phyloP scores from a whole-genome alignment of 2,113 vertebrate species.

The Corvus hawaiiensis region DNA sequence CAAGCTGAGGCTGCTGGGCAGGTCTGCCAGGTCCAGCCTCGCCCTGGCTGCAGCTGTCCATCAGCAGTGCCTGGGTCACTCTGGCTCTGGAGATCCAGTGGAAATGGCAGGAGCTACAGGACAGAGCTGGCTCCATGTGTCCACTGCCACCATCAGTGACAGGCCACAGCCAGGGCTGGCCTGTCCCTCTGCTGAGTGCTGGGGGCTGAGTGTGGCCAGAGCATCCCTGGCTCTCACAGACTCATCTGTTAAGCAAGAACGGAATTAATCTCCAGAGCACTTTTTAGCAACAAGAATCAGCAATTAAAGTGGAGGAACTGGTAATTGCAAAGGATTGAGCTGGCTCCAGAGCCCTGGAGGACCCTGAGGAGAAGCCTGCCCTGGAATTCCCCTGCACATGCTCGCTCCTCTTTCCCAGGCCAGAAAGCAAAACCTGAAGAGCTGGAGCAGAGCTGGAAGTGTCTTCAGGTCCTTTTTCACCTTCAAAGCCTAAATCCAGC shows the following conservation, averaged over 20 bases:
- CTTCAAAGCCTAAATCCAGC: background rate
- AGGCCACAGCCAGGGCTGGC: background rate
- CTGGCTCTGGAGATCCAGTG: background rate
- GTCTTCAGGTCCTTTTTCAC: background rate
- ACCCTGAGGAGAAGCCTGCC: background rate
- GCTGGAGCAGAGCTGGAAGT: background rate
- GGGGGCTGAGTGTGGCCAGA: background rate
- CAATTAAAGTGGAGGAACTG: background rate
- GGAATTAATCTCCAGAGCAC: background rate
- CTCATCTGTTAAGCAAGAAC: background rate
- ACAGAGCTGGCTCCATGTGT: background rate
- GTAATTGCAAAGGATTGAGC: background rate
- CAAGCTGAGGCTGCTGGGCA: background rate
- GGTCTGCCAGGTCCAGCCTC: background rate
- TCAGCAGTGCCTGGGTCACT: background rate
- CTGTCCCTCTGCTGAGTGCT: background rate
- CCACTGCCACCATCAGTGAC: background rate
- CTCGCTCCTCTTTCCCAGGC: background rate
- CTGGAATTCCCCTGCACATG: background rate
- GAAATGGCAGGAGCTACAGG: background rate
- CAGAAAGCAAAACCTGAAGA: background rate
- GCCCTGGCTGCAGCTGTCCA: background rate
- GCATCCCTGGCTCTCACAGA: accelerated
- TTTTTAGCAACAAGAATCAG: background rate
- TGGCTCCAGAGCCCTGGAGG: accelerated